phyloP scores from a whole-genome alignment of 2,888 invertebrate species.

The Quadriops clusia region DNA sequence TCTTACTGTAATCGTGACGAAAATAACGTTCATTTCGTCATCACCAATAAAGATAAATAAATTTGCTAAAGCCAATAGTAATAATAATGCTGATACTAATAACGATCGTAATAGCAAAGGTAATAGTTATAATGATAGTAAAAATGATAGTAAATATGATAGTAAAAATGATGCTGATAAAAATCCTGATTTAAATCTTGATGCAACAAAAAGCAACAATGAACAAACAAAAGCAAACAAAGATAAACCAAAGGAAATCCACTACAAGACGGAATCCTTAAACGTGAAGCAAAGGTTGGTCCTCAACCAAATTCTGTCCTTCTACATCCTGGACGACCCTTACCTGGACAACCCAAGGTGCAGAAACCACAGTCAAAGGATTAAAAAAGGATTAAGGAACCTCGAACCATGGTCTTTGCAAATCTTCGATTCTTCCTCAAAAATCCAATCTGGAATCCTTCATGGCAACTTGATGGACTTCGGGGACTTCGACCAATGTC shows the following conservation, averaged over 20 bases:
- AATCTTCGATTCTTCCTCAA: slow-evolving; percentile 40
- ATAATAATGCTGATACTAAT: too few relatives aligned
- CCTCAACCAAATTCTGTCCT: slow-evolving; percentile 28
- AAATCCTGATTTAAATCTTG: too few relatives aligned
- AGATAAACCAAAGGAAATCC: slow-evolving; percentile 10
- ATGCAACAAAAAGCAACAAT: too few relatives aligned
- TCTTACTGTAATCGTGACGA: too few relatives aligned
- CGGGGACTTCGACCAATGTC: slow-evolving; percentile 39
- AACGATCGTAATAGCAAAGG: too few relatives aligned
- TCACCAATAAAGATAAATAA: too few relatives aligned
- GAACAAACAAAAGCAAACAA: too few relatives aligned
- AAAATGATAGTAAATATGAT: too few relatives aligned
- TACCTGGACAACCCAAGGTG: slow-evolving; percentile 21
- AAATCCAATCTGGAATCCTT: slow-evolving; percentile 36
- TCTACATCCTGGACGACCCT: slow-evolving; percentile 22
- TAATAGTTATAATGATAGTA: too few relatives aligned
- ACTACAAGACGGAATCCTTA: slow-evolving; percentile 24
- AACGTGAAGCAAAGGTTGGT: slow-evolving; percentile 27
- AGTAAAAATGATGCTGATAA: too few relatives aligned
- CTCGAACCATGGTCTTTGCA: slow-evolving; percentile 30
- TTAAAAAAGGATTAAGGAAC: slow-evolving; percentile 23
- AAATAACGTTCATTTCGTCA: too few relatives aligned
- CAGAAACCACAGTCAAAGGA: slow-evolving; percentile 24
- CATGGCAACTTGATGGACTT: slow-evolving; percentile 35
- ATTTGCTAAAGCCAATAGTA: too few relatives aligned